Evolutionary conservation across 2,888 invertebrate genomes (phyloP).

Genomic region (Eupithecia vulgata): DNA sequence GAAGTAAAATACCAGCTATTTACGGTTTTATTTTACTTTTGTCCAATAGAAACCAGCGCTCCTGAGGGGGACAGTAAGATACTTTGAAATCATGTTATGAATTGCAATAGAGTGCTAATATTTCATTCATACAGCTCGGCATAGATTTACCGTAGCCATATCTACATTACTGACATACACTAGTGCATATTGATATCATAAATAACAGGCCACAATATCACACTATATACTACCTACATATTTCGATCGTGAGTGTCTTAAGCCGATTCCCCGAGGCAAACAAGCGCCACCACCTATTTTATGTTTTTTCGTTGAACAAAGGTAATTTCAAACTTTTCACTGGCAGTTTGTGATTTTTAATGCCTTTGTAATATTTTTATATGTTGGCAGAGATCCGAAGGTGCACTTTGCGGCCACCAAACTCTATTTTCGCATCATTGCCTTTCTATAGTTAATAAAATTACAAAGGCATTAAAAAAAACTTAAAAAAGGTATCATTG

Average conservation of each 20-base stretch:
- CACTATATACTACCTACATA: not conserved
- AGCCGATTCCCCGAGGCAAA: no score
- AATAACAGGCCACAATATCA: not conserved
- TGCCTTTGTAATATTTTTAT: no score
- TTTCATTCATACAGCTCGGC: constrained; percentile 18
- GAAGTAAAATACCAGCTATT: not conserved
- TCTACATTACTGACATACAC: constrained; percentile 18
- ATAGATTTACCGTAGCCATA: constrained; percentile 9
- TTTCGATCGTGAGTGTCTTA: not conserved
- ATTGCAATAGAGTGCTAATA: constrained; percentile 76
- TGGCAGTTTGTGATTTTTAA: no score
- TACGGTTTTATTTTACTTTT: constrained; percentile 55
- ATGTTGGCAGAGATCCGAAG: no score
- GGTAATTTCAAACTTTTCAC: no score
- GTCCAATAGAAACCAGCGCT: constrained; percentile 77
- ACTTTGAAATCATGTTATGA: constrained; percentile 86
- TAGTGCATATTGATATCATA: not conserved
- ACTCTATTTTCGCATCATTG: no score
- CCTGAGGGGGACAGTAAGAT: constrained; percentile 56
- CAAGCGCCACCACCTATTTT: no score
- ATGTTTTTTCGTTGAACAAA: no score
- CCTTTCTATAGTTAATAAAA: no score
- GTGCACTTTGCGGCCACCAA: no score
- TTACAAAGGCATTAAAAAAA: no score
- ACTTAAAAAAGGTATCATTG: no score